Conservation (phyloP, 2,888 invertebrate genomes). For the Clostera curtula region DNA sequence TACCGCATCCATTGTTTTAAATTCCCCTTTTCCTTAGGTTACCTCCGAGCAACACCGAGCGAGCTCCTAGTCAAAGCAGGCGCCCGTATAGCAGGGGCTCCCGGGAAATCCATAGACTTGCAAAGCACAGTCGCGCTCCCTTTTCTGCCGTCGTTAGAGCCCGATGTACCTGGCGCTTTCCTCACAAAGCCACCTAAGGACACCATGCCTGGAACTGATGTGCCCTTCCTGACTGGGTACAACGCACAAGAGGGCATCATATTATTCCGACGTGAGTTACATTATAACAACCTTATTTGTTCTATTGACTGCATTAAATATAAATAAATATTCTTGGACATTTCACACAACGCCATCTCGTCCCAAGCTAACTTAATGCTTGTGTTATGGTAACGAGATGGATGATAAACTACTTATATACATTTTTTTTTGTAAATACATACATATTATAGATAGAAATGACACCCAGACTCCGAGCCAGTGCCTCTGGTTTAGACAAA, state of each 20-base stretch:
- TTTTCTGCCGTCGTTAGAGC: constrained; percentile 74
- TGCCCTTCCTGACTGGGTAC: constrained; percentile 78
- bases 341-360: too few relatives aligned
- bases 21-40: constrained; percentile 41
- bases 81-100: constrained; percentile 62
- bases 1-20: too few relatives aligned
- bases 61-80: constrained; percentile 75
- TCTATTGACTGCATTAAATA: too few relatives aligned
- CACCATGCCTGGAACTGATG: constrained; percentile 65
- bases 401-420: too few relatives aligned
- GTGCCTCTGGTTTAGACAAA: too few relatives aligned
- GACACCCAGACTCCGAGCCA: too few relatives aligned
- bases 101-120: constrained; percentile 55
- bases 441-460: too few relatives aligned
- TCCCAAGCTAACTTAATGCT: too few relatives aligned
- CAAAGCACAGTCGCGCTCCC: constrained; percentile 76
- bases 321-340: too few relatives aligned
- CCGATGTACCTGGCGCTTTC: constrained; percentile 57
- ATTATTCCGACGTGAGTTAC: constrained; percentile 71
- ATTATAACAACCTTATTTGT: background rate
- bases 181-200: constrained; percentile 67
- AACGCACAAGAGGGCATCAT: constrained; percentile 80
- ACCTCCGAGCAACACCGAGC: constrained; percentile 74
- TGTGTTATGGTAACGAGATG: too few relatives aligned
- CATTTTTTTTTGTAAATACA: too few relatives aligned